Conservation (phyloP, 2,888 invertebrate genomes). For the Scaptomyza cyrtandrae region DNA sequence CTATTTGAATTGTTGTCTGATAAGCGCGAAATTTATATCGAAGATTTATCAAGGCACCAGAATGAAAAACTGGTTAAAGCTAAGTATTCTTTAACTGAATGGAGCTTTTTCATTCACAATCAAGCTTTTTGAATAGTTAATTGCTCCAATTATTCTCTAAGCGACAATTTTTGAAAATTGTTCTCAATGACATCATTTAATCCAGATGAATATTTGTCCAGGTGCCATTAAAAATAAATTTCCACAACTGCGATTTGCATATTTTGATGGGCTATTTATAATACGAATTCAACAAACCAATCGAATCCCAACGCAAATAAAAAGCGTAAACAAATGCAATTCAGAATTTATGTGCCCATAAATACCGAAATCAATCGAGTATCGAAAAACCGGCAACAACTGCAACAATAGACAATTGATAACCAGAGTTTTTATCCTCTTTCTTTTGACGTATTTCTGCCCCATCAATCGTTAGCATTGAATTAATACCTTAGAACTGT, state of each 20-base stretch:
- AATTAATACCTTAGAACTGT: neutral
- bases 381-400: constrained; percentile 41
- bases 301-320: constrained; percentile 50
- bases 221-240: constrained; percentile 18
- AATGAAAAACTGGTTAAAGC: neutral
- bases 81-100: neutral
- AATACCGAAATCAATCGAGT: constrained; percentile 50
- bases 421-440: neutral
- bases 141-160: neutral
- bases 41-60: constrained; percentile 6
- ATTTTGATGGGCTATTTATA: constrained; percentile 65
- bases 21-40: constrained; percentile 57
- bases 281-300: constrained; percentile 61
- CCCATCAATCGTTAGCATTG: neutral
- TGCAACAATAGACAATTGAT: constrained; percentile 7
- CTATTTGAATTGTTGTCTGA: constrained; percentile 44
- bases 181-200: constrained; percentile 15
- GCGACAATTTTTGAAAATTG: constrained; percentile 4
- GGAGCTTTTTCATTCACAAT: neutral
- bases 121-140: neutral
- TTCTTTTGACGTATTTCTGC: neutral
- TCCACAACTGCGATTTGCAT: constrained; percentile 56
- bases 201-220: constrained; percentile 3
- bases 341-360: constrained; percentile 58
- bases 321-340: constrained; percentile 56